A percentile compares a stretch with the other conserved stretches of the same genome.
phyloP scores from a whole-genome alignment of 2,113 vertebrate species.

The Campylorhamphus procurvoides region DNA sequence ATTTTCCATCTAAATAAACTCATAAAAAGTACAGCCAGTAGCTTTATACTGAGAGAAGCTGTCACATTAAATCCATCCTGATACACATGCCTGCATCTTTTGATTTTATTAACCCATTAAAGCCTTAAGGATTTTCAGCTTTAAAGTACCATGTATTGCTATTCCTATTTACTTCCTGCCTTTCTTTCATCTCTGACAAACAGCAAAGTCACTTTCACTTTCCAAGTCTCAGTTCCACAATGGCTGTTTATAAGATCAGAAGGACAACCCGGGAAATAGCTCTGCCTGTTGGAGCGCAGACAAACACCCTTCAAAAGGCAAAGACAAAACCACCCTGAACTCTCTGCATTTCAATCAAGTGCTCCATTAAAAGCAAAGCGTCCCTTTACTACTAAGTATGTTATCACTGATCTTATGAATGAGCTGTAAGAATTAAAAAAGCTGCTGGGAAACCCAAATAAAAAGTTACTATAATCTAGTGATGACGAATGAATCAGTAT shows the following conservation, averaged over 20 bases:
- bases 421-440: constrained; percentile 63
- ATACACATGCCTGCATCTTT: neutral
- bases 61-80: neutral
- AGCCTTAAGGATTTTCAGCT: neutral
- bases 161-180: constrained; percentile 44
- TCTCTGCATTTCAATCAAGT: constrained; percentile 24
- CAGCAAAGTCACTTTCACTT: constrained; percentile 62
- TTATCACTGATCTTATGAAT: constrained; percentile 72
- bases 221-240: constrained; percentile 46
- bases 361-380: constrained; percentile 22
- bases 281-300: constrained; percentile 5
- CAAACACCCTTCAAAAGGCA: constrained; percentile 53
- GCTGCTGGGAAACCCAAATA: constrained; percentile 64
- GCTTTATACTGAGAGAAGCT: neutral
- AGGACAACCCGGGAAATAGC: neutral
- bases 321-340: constrained; percentile 42
- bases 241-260: constrained; percentile 51
- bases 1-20: constrained; percentile 1
- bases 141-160: neutral
- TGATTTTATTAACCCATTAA: constrained; percentile 45
- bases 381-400: constrained; percentile 21
- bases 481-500: constrained; percentile 77
- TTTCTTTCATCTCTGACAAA: constrained; percentile 6
- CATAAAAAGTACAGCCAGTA: neutral
- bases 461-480: constrained; percentile 71